phyloP scores from a whole-genome alignment of 92 coral and sea anemone species.

The Nematostella vectensis region DNA sequence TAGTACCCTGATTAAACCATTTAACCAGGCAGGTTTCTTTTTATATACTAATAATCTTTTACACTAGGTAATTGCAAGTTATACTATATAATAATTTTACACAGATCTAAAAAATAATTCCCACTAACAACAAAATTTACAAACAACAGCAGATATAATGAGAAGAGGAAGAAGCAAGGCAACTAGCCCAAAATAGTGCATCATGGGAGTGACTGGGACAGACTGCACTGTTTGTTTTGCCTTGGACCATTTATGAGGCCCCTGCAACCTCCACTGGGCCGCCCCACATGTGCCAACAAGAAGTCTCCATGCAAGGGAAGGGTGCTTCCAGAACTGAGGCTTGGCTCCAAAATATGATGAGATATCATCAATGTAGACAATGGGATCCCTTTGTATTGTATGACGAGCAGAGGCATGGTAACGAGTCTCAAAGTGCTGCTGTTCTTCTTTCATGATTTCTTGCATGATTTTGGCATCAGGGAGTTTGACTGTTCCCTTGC shows the following conservation, averaged over 20 bases:
- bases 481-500: conserved; percentile 49
- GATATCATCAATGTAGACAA: conserved; percentile 51
- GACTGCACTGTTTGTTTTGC: conserved; percentile 43
- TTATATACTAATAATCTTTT: too few relatives aligned
- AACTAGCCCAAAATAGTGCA: conserved; percentile 45
- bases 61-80: too few relatives aligned
- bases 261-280: conserved; percentile 72
- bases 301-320: conserved; percentile 53
- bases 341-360: conserved; percentile 65
- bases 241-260: conserved; percentile 59
- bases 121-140: conserved; percentile 13
- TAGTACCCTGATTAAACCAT: too few relatives aligned
- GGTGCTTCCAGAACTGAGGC: conserved; percentile 72
- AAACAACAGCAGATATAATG: conserved; percentile 6
- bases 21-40: too few relatives aligned
- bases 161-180: conserved; percentile 24
- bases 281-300: conserved; percentile 60
- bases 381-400: conserved; percentile 70
- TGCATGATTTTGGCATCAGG: conserved; percentile 39
- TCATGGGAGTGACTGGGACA: conserved; percentile 57
- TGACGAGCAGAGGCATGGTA: conserved; percentile 59
- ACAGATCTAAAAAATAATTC: too few relatives aligned
- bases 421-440: conserved; percentile 17
- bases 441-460: conserved; percentile 23
- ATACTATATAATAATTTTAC: too few relatives aligned